Percentiles rank a stretch among this genome's conserved stretches.
Evolutionary conservation across 2,888 invertebrate genomes (phyloP).

Genomic region (Lottia scabra): DNA sequence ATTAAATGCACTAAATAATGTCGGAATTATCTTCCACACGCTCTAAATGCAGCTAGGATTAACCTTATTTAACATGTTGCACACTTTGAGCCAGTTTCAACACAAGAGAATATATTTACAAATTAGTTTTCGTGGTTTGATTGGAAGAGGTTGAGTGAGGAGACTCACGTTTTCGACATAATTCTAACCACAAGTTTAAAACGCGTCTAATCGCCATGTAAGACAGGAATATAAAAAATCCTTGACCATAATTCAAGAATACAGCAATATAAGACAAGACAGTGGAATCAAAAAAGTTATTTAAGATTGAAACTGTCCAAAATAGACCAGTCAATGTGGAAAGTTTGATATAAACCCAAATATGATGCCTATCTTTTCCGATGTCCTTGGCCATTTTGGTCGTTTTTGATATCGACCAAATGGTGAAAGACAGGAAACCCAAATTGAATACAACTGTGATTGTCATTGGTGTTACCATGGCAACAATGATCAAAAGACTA

Average conservation of each 20-base stretch:
- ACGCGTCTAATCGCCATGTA: constrained; percentile 43
- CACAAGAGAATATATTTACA: too few species aligned
- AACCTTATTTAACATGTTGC: too few species aligned
- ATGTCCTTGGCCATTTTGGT: constrained; percentile 20
- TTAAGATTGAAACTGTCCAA: constrained; percentile 48
- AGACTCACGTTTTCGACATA: background rate
- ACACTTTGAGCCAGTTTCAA: too few species aligned
- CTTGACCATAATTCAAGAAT: constrained; percentile 44
- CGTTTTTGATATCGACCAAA: constrained; percentile 32
- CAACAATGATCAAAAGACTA: constrained; percentile 20
- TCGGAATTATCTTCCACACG: too few species aligned
- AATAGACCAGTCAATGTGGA: constrained; percentile 47
- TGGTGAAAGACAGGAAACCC: constrained; percentile 36
- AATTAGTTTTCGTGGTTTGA: background rate
- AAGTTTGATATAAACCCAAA: constrained; percentile 43
- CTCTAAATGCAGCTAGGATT: too few species aligned
- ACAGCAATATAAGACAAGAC: constrained; percentile 40
- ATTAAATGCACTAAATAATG: too few species aligned
- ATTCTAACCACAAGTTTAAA: constrained; percentile 29
- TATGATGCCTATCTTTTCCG: constrained; percentile 30
- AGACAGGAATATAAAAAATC: constrained; percentile 45
- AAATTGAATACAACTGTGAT: constrained; percentile 37
- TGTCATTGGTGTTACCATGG: constrained; percentile 40
- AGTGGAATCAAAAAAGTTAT: constrained; percentile 35
- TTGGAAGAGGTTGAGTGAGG: background rate